Evolutionary conservation across 1,140 invertebrate genomes (phyloP).

Genomic region (Elysia chlorotica): DNA sequence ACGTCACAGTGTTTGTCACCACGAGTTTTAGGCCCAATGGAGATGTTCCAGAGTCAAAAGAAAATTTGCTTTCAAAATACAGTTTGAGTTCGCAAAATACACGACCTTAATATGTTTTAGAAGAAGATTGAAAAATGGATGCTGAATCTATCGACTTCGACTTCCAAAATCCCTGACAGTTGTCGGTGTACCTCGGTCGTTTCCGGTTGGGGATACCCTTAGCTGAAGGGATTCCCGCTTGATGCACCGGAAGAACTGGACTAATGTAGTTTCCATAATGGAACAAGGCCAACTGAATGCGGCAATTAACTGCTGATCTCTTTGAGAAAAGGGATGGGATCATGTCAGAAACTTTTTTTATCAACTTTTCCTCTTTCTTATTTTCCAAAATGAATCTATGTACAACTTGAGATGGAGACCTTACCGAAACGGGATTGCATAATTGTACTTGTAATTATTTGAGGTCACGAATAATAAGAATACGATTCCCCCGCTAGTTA

Average conservation of each 20-base stretch:
- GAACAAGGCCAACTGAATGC: no score
- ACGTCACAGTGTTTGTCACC: slow-evolving; percentile 33
- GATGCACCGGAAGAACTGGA: slow-evolving; percentile 10
- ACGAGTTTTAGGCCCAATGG: slow-evolving; percentile 36
- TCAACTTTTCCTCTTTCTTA: no score
- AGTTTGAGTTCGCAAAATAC: slow-evolving; percentile 2
- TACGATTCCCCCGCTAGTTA: no score
- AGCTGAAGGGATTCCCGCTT: slow-evolving; percentile 35
- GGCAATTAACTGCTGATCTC: no score
- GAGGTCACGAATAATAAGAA: no score
- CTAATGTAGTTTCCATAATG: not conserved
- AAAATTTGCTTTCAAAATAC: no score
- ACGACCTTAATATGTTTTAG: not conserved
- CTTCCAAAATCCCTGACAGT: not conserved
- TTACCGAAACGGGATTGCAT: no score
- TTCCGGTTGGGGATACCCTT: slow-evolving; percentile 37
- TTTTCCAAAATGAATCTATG: no score
- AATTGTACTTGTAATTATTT: no score
- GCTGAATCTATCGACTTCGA: slow-evolving; percentile 4
- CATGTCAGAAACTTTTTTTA: no score
- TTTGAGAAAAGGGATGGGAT: no score
- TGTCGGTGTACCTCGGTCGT: slow-evolving; percentile 28
- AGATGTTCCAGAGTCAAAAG: slow-evolving; percentile 22
- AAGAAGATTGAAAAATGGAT: not conserved
- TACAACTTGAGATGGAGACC: no score